Evolutionary conservation across 2,113 vertebrate species (phyloP).

Genomic region (Thunnus thynnus): DNA sequence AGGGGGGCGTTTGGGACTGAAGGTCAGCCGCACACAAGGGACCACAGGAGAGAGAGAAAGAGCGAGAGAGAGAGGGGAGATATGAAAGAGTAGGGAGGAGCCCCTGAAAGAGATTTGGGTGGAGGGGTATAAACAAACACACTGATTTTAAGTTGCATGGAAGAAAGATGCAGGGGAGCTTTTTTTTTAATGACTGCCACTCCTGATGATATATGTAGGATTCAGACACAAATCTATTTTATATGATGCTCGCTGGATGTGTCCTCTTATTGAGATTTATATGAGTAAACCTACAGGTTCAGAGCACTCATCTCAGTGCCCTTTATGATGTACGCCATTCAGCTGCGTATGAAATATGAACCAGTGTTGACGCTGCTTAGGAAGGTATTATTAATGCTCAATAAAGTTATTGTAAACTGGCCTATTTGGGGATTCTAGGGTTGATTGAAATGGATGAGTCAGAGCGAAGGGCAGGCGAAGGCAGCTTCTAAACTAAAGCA

Average conservation of each 20-base stretch:
- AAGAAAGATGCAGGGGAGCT: constrained; percentile 84
- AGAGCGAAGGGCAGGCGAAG: constrained; percentile 41
- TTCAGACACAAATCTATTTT: constrained; percentile 15
- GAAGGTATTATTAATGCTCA: constrained; percentile 23
- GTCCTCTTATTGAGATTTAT: constrained; percentile 30
- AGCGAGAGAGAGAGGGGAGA: constrained; percentile 11
- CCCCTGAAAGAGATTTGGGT: constrained; percentile 40
- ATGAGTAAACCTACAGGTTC: neutral
- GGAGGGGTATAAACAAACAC: constrained; percentile 61
- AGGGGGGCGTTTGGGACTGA: constrained; percentile 52
- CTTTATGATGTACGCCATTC: neutral
- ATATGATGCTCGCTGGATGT: neutral
- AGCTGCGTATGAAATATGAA: neutral
- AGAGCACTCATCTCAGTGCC: constrained; percentile 3
- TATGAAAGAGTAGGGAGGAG: constrained; percentile 25
- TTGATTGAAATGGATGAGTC: constrained; percentile 44
- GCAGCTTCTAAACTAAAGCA: constrained; percentile 36
- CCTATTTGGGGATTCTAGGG: constrained; percentile 33
- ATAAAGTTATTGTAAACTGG: constrained; percentile 31
- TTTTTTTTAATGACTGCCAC: constrained; percentile 56
- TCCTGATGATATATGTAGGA: constrained; percentile 11
- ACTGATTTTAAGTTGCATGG: constrained; percentile 72
- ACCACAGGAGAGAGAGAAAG: constrained; percentile 29
- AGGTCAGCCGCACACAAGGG: constrained; percentile 65
- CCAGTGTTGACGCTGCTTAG: neutral